These are phyloP conservation scores for Tenthredo scrophulariae DNA, from an alignment of 2,888 invertebrate species.

Conservation along the genomic window DNA sequence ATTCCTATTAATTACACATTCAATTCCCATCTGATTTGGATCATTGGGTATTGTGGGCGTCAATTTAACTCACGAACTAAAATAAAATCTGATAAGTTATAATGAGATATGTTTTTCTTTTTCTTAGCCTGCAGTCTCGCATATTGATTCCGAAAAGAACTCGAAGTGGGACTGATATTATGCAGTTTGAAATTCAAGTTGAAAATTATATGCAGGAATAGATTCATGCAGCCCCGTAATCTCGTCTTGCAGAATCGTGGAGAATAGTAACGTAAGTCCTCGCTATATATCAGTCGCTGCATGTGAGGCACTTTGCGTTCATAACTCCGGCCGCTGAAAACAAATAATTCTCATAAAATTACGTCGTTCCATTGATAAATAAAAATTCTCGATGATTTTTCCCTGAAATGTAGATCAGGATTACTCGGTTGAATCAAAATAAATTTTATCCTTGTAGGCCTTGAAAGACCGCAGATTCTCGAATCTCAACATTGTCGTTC, in stretches of 20 bases:
- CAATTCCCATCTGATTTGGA: background rate
- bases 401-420: no score
- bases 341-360: no score
- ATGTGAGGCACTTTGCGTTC: background rate
- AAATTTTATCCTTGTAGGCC: no score
- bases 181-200: slow-evolving; percentile 7
- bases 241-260: background rate
- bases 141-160: slow-evolving; percentile 11
- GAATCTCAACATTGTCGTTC: no score
- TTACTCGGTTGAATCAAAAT: no score
- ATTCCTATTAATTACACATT: background rate
- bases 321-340: no score
- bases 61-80: background rate
- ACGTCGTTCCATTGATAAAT: no score
- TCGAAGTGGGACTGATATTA: background rate
- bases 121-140: background rate
- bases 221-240: background rate
- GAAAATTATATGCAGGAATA: slow-evolving; percentile 10
- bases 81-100: background rate
- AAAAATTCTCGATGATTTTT: no score
- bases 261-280: background rate
- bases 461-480: no score
- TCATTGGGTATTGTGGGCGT: background rate
- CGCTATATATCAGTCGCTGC: background rate
- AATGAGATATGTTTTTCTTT: background rate